Evolutionary conservation across 2,113 vertebrate genomes (phyloP), one percentile per base, ranked within the genome.

Genomic region (Oryzias curvinotus): DNA sequence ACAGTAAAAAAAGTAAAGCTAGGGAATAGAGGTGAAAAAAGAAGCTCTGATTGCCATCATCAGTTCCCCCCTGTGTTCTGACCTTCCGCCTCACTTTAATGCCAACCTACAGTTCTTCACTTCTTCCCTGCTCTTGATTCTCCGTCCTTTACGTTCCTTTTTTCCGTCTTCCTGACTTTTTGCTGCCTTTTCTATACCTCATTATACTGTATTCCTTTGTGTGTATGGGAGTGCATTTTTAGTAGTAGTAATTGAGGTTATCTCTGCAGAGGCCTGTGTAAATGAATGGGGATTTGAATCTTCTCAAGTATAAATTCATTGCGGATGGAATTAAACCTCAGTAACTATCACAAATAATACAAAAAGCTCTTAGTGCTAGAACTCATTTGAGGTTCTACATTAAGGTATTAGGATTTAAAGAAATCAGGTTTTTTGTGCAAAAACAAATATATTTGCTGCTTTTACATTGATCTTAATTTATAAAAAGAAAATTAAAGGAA

Each of bases 211-310:
- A 49, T 43, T n/a, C 1, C 5, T 26, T 30, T 26, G 42, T 48
- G 73, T 46, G 42, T 61, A 14, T 58, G 57, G 13, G 53, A 26
- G 18, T 7, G 44, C 48, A 44, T 62, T 46, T 69, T 56, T 54
- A 71, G 71, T 55, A 75, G 78, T 55, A 71, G 63, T 85, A 84
- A 85, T 84, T 85, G 85, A 53, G 85, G 83, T 85, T 80, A 84
- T 80, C 76, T 77, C 81, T 80, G 4, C 21, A 64, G 83, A 75
- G 83, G 66, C 69, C 69, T 85, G 67, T 65, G 5, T 60, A 71
- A 84, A 72, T 74, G 68, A 74, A 68, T 75, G 54, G 53, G 59
- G 65, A 71, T 65, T 52, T 64, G 57, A 82, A 76, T 70, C 61
- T 78, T 57, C 73, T 70, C 44, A 60, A 80, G 74, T 72, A 58